phyloP scores from a whole-genome alignment of 2,113 vertebrate species.

The Phrynocephalus versicolor region DNA sequence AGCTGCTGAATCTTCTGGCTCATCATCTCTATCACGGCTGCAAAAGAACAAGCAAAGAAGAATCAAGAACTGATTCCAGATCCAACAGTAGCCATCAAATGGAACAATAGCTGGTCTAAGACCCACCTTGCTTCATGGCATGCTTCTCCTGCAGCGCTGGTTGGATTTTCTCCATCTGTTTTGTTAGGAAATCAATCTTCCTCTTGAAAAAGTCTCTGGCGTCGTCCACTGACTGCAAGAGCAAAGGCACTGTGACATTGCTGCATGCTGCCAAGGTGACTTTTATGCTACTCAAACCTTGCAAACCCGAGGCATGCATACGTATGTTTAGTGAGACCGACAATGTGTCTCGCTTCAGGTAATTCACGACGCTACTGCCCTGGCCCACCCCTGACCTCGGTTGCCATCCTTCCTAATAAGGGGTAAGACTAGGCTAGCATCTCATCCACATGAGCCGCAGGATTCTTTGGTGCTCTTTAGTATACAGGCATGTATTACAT shows the following conservation, averaged over 20 bases:
- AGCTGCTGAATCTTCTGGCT: conserved; percentile 92
- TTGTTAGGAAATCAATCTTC: conserved; percentile 92
- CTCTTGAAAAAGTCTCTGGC: conserved; percentile 90
- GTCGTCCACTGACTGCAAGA: conserved; percentile 81
- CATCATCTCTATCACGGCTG: conserved; percentile 92
- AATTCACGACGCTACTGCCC: background rate
- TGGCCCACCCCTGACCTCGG: background rate
- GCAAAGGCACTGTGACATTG: background rate
- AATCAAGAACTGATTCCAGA: background rate
- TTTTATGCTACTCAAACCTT: background rate
- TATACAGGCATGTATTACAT: too few species aligned
- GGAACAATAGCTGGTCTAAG: too few species aligned
- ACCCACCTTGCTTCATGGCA: conserved; percentile 88
- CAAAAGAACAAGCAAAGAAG: conserved; percentile 37
- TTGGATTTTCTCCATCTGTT: conserved; percentile 95
- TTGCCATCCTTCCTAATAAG: background rate
- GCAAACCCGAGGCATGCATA: background rate
- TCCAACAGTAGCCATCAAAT: background rate
- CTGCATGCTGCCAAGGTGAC: background rate
- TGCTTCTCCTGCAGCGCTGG: conserved; percentile 92
- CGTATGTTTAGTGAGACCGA: background rate
- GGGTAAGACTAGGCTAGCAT: background rate
- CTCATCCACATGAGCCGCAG: background rate
- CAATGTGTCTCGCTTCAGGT: background rate
- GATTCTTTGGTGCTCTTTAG: background rate